Base-by-base conservation (phyloP, 1,140 invertebrate genomes). In the Bombus turneri region DNA sequence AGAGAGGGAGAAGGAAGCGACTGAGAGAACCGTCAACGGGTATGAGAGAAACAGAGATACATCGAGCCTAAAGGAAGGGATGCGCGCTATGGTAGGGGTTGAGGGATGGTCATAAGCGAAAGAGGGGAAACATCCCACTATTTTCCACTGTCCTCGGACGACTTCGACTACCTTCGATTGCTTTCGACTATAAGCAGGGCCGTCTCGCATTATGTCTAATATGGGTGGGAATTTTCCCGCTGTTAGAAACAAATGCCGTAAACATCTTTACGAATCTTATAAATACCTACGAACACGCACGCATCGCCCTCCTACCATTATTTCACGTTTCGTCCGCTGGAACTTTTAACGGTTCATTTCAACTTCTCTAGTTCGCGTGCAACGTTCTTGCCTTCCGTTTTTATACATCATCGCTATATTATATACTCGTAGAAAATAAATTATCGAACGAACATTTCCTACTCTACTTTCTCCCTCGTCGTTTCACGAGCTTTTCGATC, bases 151-250 rank as follows among this genome's bases (percentile, higher is more conserved):
- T 77, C 64, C 90, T 89, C 90, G 90, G 87, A 77, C 64, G 68
- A 75, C 75, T 90, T 88, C 91, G 91, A 88, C 84, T 85, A 85
- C 86, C 77, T 88, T 90, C 91, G 91, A 88, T 88, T 87, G 80
- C 78, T 88, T 85, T 90, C 91, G 91, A 89, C 85, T 76, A 76
- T 76, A 69, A 86, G 76, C 90, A 88, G 91, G 90, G 86, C 86
- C 88, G 90, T 90, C 84, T 85, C 85, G 83, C 43, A 62, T 88
- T 89, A 88, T 85, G 81, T 82, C 86, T 85, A 90, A 85, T 69
- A 83, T 53, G 79, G 71, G 74, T 75, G 71, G 74, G 83, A 82
- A 82, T 87, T 89, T 82, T 81, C 64, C 64, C 64, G 31, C 57
- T 74, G 80, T 87, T 87, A 84, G 69, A 81, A 85, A 81, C 84